Percentiles rank a stretch among this genome's conserved stretches.
These are phyloP conservation scores for Condylostylus longicornis DNA, from an alignment of 1,140 invertebrate genomes.

Conservation along the genomic window DNA sequence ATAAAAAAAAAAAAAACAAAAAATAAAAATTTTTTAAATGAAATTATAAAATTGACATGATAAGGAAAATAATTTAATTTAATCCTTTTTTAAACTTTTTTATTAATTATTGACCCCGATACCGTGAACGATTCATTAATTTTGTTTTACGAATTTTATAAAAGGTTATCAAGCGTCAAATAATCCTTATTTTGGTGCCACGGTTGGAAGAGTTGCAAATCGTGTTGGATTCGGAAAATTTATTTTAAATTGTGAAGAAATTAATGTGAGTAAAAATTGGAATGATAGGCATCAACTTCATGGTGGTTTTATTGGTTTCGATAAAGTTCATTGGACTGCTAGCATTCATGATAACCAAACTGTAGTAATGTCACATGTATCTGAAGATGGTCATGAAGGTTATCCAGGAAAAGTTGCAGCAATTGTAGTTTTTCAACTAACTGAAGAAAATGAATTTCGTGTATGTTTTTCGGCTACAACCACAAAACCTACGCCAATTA, in stretches of 20 bases:
- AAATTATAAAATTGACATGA: too few species aligned
- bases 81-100: background rate
- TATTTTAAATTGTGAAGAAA: constrained; percentile 46
- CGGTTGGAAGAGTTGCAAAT: constrained; percentile 78
- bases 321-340: constrained; percentile 55
- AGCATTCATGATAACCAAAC: constrained; percentile 33
- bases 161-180: constrained; percentile 42
- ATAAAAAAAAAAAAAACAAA: too few species aligned
- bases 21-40: too few species aligned
- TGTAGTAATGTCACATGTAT: constrained; percentile 53
- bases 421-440: constrained; percentile 55
- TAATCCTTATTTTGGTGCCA: constrained; percentile 73
- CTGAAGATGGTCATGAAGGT: constrained; percentile 69
- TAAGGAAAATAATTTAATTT: too few species aligned
- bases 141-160: background rate
- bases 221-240: constrained; percentile 59
- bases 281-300: constrained; percentile 61
- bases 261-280: constrained; percentile 57
- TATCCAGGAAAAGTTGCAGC: constrained; percentile 64
- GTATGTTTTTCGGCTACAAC: constrained; percentile 58
- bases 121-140: background rate
- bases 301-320: constrained; percentile 74
- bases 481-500: constrained; percentile 67
- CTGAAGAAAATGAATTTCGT: constrained; percentile 50
- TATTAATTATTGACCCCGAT: too few species aligned